Evolutionary conservation across 2,797 vertebrate species (phyloP), one percentile per base, ranked within the genome.

Genomic region (Epinephelus coioides): DNA sequence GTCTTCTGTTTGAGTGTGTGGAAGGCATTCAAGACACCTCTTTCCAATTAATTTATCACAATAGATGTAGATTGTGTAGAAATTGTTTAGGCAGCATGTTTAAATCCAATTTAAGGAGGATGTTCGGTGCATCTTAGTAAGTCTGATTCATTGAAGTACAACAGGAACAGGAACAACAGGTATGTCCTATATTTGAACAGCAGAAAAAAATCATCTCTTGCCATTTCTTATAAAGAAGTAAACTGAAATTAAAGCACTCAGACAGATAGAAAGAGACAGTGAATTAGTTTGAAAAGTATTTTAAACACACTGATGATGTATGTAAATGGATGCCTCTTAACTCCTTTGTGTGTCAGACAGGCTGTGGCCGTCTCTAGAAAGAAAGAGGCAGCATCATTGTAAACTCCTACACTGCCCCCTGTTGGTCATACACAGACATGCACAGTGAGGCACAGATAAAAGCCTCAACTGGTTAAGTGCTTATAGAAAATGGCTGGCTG

Each of bases 341-440:
- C 79, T 79, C 81, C 68, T 88, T 85, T 82, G 81, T 83, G 78
- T 62, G 59, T 76, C 73, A 77, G 77, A 51, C 70, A 61, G 68
- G 53, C 69, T 75, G 73, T 50, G 64, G 73, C 78, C 77, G 51
- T 54, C 43, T 61, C 57, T 10, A 19, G 61, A 69, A 70, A 68
- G 79, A 74, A 57, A 15, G 77, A 50, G 21, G 34, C 6, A 40
- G 19, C 10, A 61, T 69, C 46, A 25, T 89, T 92, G 34, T 68
- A 44, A 94, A 91, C 82, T 79, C 89, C 88, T 90, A 84, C 82
- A 95, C 89, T 95, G 94, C 94, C 95, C 94, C 93, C 95, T 94
- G 78, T 93, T 92, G 95, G 86, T n/a, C 5, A 69, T 19, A 13
- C 21, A 46, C 43, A 64, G 27, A 69, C 0, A 1, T 83, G 60